phyloP scores from a whole-genome alignment of 1,140 invertebrate species.

The Campoletis sonorensis region DNA sequence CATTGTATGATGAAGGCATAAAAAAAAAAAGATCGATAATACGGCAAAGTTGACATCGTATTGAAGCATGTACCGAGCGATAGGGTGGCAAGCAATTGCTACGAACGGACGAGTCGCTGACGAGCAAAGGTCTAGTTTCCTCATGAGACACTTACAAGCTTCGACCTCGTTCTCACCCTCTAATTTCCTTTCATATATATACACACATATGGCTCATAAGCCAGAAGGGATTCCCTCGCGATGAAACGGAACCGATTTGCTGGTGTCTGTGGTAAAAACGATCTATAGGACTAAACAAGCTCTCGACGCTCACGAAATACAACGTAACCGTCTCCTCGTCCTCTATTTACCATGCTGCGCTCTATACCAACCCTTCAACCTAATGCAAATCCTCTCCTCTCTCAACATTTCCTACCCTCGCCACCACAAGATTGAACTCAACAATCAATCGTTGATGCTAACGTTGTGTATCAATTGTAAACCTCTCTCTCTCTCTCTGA shows the following conservation, averaged over 20 bases:
- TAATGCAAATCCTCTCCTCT: not conserved
- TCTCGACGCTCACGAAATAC: not conserved
- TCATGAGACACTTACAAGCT: not conserved
- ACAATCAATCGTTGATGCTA: not conserved
- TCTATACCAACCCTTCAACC: not conserved
- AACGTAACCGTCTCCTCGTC: not conserved
- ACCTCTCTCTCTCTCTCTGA: not conserved
- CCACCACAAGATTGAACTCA: not conserved
- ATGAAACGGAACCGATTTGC: not conserved
- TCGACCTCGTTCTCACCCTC: not conserved
- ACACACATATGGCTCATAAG: not conserved
- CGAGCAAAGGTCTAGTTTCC: not conserved
- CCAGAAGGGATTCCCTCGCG: not conserved
- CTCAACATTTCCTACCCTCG: too few relatives aligned
- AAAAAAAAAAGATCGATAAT: slow-evolving; percentile 15
- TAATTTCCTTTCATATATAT: not conserved
- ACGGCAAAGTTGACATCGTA: slow-evolving; percentile 10
- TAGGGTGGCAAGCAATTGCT: not conserved
- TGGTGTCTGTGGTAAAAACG: not conserved
- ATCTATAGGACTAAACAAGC: not conserved
- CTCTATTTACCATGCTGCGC: not conserved
- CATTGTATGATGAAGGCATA: not conserved
- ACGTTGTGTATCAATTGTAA: not conserved
- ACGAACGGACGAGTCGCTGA: not conserved
- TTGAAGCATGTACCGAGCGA: not conserved